Conservation (phyloP, 2,797 vertebrate species). For the Danio tinwini region DNA sequence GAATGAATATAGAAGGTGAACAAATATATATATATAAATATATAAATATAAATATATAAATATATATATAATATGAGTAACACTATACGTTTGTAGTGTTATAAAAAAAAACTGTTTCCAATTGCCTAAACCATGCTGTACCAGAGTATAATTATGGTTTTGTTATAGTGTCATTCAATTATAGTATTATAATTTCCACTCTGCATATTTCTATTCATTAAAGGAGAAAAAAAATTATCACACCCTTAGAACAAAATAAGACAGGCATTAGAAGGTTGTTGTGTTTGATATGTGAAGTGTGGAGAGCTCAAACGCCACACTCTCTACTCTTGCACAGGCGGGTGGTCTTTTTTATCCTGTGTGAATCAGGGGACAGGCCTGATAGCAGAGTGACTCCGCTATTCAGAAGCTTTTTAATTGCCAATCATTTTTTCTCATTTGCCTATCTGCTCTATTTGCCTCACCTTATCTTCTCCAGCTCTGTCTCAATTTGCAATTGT, state of each 20-base stretch:
- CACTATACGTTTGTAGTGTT: neutral
- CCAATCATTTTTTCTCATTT: constrained; percentile 52
- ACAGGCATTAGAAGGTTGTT: constrained; percentile 3
- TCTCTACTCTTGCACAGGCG: neutral
- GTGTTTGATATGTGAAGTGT: constrained; percentile 2
- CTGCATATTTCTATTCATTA: neutral
- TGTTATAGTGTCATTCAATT: too few species aligned
- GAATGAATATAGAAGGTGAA: too few species aligned
- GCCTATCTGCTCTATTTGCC: constrained; percentile 58
- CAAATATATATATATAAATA: too few species aligned
- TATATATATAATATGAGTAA: too few species aligned
- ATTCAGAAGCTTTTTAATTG: constrained; percentile 40
- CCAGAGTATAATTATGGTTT: neutral
- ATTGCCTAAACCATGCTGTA: neutral
- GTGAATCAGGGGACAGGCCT: constrained; percentile 2
- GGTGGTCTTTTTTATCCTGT: constrained; percentile 31
- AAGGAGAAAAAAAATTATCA: neutral
- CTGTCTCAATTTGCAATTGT: constrained; percentile 47
- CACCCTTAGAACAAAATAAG: neutral
- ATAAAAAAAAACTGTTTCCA: neutral
- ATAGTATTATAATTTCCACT: neutral
- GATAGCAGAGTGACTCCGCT: constrained; percentile 13
- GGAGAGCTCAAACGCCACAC: neutral
- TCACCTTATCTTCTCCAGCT: constrained; percentile 33
- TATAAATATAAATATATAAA: too few species aligned